Base-by-base conservation (phyloP, 2,888 invertebrate species). In the Spialia ferax region DNA sequence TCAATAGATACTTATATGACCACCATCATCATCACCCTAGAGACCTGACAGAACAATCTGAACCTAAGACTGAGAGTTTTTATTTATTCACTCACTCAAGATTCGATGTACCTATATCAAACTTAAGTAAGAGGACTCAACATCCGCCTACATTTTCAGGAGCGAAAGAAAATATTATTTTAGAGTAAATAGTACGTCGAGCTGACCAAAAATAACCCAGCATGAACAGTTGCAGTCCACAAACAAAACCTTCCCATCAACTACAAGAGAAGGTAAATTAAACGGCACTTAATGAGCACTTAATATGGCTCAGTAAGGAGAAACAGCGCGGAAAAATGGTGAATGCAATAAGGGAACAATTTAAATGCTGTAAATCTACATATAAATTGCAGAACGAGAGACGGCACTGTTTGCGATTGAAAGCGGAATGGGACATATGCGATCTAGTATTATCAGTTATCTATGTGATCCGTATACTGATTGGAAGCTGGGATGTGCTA, bases 241-340 rank as follows among this genome's bases (percentile, higher is more conserved):
- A 66, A 66, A 54, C 38, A 48, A 56, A 62, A 32, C 20, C 20
- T 18, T 57, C 56, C 50, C 38, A 63, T 63, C 18, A 61, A 62
- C 59, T 52, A 20, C 54, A 54, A 59, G 59, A 66, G 65, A 11
- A 35, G 35, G 35, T 60, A 60, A 66, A 60, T 66, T 54, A 60
- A 66, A 52, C 15, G 48, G 20, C 54, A 66, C 42, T 60, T 66
- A 66, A 66, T 66, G 59, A 66, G 52, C 65, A 66, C 52, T 66
- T 60, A 66, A 52, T 64, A 65, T 50, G 50, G 65, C 29, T 59
- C 35, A 59, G 59, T 59, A 59, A 75, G 70, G 65, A 45, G 67
- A 29, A 48, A 61, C 68, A 73, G 74, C 69, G 68, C 32, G 57
- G 55, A 45, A 57, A 57, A 68, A 59, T 59, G 42, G 15, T 59